Base-by-base conservation (phyloP, 2,797 vertebrate species). In the Sebastiscus albofasciatus region DNA sequence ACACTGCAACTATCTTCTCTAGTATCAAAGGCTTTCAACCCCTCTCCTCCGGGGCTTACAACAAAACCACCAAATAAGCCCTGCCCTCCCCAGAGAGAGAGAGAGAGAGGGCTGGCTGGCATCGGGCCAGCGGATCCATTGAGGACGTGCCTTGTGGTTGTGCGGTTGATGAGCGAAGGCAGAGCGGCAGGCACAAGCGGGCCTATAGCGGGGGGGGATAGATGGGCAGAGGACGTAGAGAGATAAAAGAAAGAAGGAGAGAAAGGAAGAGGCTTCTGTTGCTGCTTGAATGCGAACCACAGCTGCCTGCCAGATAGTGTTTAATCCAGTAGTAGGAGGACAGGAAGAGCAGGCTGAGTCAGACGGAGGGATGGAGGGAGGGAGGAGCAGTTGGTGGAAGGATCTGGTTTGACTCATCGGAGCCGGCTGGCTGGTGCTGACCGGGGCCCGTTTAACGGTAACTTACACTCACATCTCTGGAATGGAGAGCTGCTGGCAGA, bases 401-500 rank as follows among this genome's bases (percentile, higher is more conserved):
- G 67, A 26, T 89, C 72, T 77, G 87, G 76, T 82, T 84, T 95
- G 94, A 95, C 77, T 95, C 94, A 95, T 87, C 36, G 0, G 56
- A 79, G 79, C 64, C 10, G 80, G 78, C 82, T 82, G 89, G 85
- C 83, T 58, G 69, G 46, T 86, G 65, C 27, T 85, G 86, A 85
- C 79, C 81, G 24, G 79, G 34, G 14, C 24, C 67, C 12, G 5
- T 80, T 82, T 90, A 67, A 74, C 61, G 18, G 85, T 82, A 91
- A 89, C 67, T 65, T 67, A 85, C 78, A 93, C 87, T 95, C 94
- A 95, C 76, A 8, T 71, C 69, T 83, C 33, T 80, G 94, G 93
- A 93, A 95, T 95, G 94, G 85, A 27, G 91, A 91, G 89, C 90
- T 93, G 93, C 80, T 62, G 70, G 64, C 24, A 79, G 70, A 77